Evolutionary conservation across 2,888 invertebrate species (phyloP).

Genomic region (Oligia fasciuncula): DNA sequence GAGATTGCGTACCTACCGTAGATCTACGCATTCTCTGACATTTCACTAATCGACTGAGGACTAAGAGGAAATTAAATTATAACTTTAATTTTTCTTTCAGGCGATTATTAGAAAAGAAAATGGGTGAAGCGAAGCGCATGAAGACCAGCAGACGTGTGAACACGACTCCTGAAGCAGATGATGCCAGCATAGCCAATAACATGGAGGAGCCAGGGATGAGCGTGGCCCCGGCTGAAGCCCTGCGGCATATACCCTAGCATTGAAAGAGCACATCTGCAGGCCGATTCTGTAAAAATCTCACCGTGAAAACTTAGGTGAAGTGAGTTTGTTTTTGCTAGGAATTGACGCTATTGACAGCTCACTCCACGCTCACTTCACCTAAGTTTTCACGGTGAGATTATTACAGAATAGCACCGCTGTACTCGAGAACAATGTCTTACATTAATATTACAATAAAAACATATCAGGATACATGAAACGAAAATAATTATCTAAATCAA

Average conservation of each 20-base stretch:
- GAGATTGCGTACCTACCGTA: background rate
- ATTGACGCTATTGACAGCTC: no score
- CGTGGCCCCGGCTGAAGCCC: conserved; percentile 77
- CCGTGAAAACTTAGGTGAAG: no score
- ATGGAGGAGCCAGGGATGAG: conserved; percentile 83
- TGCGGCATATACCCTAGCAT: conserved; percentile 80
- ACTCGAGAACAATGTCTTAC: conserved; percentile 12
- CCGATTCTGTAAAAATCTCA: no score
- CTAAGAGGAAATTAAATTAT: background rate
- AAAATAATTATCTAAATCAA: background rate
- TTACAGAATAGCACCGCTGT: no score
- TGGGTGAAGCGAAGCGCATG: conserved; percentile 80
- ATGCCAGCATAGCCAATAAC: conserved; percentile 79
- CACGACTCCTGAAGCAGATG: conserved; percentile 76
- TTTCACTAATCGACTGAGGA: background rate
- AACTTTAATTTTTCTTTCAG: conserved; percentile 75
- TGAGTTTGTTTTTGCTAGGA: no score
- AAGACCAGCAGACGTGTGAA: conserved; percentile 77
- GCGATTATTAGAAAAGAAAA: conserved; percentile 84
- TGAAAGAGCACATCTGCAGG: conserved; percentile 1
- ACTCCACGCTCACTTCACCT: no score
- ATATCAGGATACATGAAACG: background rate
- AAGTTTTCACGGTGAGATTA: no score
- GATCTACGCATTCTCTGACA: background rate
- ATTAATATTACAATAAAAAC: conserved; percentile 4